Percentiles rank a stretch among this genome's conserved stretches.
phyloP scores from a whole-genome alignment of 2,797 vertebrate genomes.

The Microctenopoma steveboyesi region DNA sequence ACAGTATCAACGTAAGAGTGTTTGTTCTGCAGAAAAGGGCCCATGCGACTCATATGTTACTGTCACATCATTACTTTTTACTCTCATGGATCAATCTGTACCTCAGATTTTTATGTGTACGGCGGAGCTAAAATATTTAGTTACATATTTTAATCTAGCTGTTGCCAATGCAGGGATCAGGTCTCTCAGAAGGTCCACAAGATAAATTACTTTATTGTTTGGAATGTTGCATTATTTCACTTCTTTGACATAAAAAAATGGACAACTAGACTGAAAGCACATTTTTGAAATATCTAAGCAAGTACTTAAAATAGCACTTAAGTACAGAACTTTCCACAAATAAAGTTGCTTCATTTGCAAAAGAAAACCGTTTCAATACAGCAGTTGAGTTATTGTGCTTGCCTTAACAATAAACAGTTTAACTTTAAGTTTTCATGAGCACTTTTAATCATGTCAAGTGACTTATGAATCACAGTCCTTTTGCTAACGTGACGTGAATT shows the following conservation, averaged over 20 bases:
- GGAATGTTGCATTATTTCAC: too few species aligned
- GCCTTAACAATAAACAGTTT: constrained; percentile 2
- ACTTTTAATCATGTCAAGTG: constrained; percentile 66
- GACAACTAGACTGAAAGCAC: background rate
- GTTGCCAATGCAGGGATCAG: background rate
- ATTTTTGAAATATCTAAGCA: background rate
- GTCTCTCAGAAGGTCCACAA: background rate
- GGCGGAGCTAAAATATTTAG: background rate
- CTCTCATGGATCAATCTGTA: background rate
- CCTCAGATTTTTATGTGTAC: background rate
- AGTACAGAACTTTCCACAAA: too few species aligned
- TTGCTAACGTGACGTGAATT: constrained; percentile 57
- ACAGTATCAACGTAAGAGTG: constrained; percentile 4
- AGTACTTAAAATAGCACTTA: background rate
- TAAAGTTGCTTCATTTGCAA: too few species aligned
- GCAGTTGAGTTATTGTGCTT: background rate
- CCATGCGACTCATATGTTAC: background rate
- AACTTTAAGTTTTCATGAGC: constrained; percentile 21
- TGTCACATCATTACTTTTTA: background rate
- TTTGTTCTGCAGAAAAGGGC: constrained; percentile 3
- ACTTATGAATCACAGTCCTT: constrained; percentile 72
- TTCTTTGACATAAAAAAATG: too few species aligned
- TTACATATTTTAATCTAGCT: background rate
- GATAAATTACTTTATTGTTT: background rate
- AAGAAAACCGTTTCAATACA: too few species aligned